A percentile compares a stretch with the other conserved stretches of the same genome.
Conservation (phyloP, 2,888 invertebrate species). For the Noctua pronuba region DNA sequence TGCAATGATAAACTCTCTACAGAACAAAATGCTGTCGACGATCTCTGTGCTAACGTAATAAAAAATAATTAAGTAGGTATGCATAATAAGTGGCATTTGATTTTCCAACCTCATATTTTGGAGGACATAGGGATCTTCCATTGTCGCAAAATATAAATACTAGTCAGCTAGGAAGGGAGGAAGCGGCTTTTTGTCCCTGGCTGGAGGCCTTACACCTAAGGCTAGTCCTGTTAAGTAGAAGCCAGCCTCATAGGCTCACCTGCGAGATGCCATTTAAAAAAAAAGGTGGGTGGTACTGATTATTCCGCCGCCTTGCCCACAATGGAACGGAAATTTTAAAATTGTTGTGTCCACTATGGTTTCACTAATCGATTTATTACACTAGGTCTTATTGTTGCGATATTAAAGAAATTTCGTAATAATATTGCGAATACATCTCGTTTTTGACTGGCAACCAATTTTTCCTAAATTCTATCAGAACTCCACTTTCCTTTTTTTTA, state of each 20-base stretch:
- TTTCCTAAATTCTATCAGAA: not conserved
- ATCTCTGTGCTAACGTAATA: not conserved
- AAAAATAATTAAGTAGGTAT: not conserved
- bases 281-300: not conserved
- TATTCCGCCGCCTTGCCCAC: not conserved
- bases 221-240: too few species aligned
- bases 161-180: not conserved
- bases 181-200: too few species aligned
- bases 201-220: too few species aligned
- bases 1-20: not conserved
- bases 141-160: not conserved
- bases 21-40: conserved; percentile 4
- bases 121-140: too few species aligned
- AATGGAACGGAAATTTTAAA: not conserved
- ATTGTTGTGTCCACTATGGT: too few species aligned
- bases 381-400: not conserved
- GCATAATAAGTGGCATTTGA: not conserved
- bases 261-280: too few species aligned
- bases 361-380: not conserved
- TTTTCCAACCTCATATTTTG: not conserved
- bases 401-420: not conserved
- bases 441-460: not conserved
- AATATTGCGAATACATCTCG: not conserved
- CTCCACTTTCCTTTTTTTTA: not conserved
- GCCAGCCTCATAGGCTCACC: too few species aligned